A percentile compares a stretch with the other conserved stretches of the same genome.
These are phyloP conservation scores for Chaitophorus viminalis DNA, from an alignment of 2,888 invertebrate species.

Conservation along the genomic window DNA sequence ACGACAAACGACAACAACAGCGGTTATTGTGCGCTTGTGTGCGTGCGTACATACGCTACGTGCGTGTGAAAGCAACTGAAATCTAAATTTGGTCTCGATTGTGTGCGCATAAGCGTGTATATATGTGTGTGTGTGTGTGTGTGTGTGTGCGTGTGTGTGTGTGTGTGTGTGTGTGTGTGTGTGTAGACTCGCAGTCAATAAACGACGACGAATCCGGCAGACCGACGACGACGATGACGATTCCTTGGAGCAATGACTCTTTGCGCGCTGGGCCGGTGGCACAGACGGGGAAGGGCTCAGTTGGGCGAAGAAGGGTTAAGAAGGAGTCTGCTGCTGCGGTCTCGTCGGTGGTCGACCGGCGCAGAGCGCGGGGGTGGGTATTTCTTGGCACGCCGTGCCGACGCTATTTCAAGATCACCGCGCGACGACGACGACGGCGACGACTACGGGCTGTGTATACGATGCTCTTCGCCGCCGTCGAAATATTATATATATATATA, in stretches of 20 bases:
- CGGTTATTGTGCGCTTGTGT: conserved; percentile 15
- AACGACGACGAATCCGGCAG: conserved; percentile 49
- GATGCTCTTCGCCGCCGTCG: neutral
- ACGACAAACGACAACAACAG: conserved; percentile 29
- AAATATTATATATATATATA: conserved; percentile 42
- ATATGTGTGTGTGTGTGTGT: neutral
- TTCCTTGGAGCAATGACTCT: conserved; percentile 52
- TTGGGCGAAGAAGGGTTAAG: neutral
- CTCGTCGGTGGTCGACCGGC: neutral
- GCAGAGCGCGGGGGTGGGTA: conserved; percentile 7
- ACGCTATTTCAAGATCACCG: conserved; percentile 60
- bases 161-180: conserved; percentile 14
- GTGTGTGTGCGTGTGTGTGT: conserved; percentile 10
- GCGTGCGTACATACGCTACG: neutral
- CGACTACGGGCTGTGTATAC: neutral
- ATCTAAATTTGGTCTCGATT: conserved; percentile 55
- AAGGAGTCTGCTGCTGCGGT: neutral
- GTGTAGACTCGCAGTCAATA: conserved; percentile 51
- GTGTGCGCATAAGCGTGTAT: neutral
- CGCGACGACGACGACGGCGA: conserved; percentile 32
- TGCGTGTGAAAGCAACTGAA: conserved; percentile 16
- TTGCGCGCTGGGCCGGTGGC: neutral
- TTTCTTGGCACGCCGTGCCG: conserved; percentile 58
- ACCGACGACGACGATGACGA: conserved; percentile 34
- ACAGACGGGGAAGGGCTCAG: neutral